phyloP scores from a whole-genome alignment of 2,888 invertebrate species.

The Tubulanus polymorphus region DNA sequence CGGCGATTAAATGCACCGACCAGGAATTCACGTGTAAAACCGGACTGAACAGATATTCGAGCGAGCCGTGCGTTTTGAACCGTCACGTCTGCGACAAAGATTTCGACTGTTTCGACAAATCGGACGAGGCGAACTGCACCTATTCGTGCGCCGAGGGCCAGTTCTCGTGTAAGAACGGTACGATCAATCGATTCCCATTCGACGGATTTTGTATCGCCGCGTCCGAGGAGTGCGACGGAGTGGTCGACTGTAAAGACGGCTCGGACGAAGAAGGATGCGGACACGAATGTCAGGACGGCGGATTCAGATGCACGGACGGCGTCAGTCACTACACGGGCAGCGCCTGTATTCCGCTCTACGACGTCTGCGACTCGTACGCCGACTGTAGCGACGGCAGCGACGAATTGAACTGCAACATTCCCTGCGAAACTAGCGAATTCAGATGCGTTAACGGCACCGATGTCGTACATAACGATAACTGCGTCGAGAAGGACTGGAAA shows the following conservation, averaged over 20 bases:
- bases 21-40: background rate
- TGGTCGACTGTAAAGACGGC: background rate
- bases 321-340: background rate
- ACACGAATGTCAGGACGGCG: background rate
- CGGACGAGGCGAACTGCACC: conserved; percentile 15
- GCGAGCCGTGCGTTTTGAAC: conserved; percentile 8
- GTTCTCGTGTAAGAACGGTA: conserved; percentile 12
- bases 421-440: background rate
- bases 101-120: conserved; percentile 13
- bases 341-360: background rate
- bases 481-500: background rate
- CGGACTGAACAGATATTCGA: background rate
- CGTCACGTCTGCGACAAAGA: conserved; percentile 12
- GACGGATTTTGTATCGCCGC: background rate
- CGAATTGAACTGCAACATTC: background rate
- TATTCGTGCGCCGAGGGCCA: conserved; percentile 8
- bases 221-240: background rate
- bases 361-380: background rate
- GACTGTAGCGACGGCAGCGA: background rate
- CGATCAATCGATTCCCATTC: background rate
- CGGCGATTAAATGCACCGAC: background rate
- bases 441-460: conserved; percentile 1
- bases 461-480: background rate
- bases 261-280: conserved; percentile 2
- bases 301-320: background rate